Evolutionary conservation across 2,888 invertebrate species (phyloP).

Genomic region (Lissonota sp.): DNA sequence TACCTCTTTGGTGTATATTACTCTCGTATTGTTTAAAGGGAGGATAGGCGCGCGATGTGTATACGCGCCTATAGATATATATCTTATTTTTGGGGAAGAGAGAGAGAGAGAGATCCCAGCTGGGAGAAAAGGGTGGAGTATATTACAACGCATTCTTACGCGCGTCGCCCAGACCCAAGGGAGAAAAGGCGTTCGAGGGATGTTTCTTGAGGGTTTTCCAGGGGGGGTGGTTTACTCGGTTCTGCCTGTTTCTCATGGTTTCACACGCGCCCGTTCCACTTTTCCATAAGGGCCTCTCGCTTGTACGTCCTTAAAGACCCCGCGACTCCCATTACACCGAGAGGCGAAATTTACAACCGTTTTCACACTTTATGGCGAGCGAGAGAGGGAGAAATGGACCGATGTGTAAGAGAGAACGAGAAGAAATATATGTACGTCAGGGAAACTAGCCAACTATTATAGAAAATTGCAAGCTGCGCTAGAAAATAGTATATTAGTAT

Average conservation of each 20-base stretch:
- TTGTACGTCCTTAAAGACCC: not conserved
- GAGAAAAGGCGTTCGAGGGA: slow-evolving; percentile 62
- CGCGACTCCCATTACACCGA: slow-evolving; percentile 78
- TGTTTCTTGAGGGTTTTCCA: slow-evolving; percentile 62
- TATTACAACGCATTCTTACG: slow-evolving; percentile 83
- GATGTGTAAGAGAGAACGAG: slow-evolving; percentile 62
- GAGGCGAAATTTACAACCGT: slow-evolving; percentile 80
- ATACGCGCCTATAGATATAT: slow-evolving; percentile 1
- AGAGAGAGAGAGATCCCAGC: slow-evolving; percentile 29
- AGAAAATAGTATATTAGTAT: not conserved
- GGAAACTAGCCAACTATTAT: slow-evolving; percentile 28
- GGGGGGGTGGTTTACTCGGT: slow-evolving; percentile 17
- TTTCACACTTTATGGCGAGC: slow-evolving; percentile 80
- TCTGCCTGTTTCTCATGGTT: slow-evolving; percentile 38
- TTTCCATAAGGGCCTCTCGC: not conserved
- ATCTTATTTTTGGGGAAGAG: not conserved
- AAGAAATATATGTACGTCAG: slow-evolving; percentile 14
- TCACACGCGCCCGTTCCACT: slow-evolving; percentile 47
- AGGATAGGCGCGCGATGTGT: slow-evolving; percentile 53
- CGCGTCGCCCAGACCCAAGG: slow-evolving; percentile 63
- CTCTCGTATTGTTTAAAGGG: slow-evolving; percentile 39
- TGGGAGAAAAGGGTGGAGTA: slow-evolving; percentile 72
- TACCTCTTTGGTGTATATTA: slow-evolving; percentile 77
- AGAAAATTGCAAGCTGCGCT: slow-evolving; percentile 7
- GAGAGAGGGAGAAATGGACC: slow-evolving; percentile 63